phyloP scores from a whole-genome alignment of 2,888 invertebrate genomes.

The Trileptium ribeirensis region DNA sequence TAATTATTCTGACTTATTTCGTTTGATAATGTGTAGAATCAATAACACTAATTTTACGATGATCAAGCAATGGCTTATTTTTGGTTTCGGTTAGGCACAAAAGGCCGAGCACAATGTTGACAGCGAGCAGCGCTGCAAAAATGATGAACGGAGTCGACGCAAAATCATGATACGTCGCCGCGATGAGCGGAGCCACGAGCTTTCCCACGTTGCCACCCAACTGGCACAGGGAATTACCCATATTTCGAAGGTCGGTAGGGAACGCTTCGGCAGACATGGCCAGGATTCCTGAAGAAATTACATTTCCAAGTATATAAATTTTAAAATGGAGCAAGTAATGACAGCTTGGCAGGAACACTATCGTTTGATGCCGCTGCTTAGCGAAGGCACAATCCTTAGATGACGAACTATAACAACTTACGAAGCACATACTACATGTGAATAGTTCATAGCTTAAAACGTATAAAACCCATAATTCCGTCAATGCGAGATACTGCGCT shows the following conservation, averaged over 20 bases:
- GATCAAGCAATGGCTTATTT: not conserved
- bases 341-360: too few relatives aligned
- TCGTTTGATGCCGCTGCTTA: too few relatives aligned
- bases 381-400: too few relatives aligned
- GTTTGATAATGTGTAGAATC: too few relatives aligned
- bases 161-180: not conserved
- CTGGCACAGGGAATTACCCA: not conserved
- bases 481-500: too few relatives aligned
- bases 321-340: too few relatives aligned
- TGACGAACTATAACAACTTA: too few relatives aligned
- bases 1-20: too few relatives aligned
- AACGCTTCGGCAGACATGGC: not conserved
- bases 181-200: not conserved
- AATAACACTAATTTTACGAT: not conserved
- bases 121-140: not conserved
- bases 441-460: too few relatives aligned
- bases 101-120: not conserved
- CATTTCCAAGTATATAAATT: too few relatives aligned
- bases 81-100: not conserved
- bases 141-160: not conserved
- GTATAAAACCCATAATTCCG: too few relatives aligned
- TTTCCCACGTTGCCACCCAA: not conserved
- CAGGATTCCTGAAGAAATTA: not conserved
- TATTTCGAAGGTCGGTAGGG: not conserved
- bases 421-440: too few relatives aligned